Base-by-base conservation (phyloP, 1,140 invertebrate genomes). In the Nylanderia fulva region DNA sequence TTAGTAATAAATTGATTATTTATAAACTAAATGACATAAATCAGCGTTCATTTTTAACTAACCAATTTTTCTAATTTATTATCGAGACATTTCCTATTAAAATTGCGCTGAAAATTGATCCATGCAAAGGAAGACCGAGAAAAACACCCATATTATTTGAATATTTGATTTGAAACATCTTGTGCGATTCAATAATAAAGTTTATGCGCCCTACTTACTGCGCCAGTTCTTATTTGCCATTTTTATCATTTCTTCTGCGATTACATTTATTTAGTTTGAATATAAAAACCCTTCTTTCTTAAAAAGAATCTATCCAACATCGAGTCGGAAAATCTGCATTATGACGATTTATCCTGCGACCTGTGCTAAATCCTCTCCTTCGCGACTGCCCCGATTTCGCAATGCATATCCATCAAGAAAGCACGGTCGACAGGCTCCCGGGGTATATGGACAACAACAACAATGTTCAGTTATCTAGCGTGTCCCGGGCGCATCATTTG, bases 311-410 rank as follows among this genome's bases (percentile, higher is more conserved):
- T 36, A 63, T 36, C 42, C n/a, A 27, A 39, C 3, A 61, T 13
- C 18, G 45, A 48, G 15, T n/a, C 45, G 18, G 45, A 48, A 3
- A 15, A 11, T n/a, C 18, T 9, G 9, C 4, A 39, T 29, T 9
- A 33, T 11, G 9, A 29, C n/a, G 7, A 42, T 64, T 24, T 21
- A 45, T 27, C n/a, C n/a, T n/a, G 58, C 24, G 0, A 29, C 7
- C 7, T n/a, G n/a, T 7, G 27, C 56, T 27, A 29, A 61, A 77
- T 54, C n/a, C n/a, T n/a, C n/a, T 58, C 48, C 29, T 60, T 45
- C 48, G 45, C 76, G 13, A 36, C 42, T n/a, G 27, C 42, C 29
- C 6, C 42, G 71, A 84, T 58, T 80, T 80, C 2, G 24, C 21
- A 9, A 3, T 29, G 29, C 48, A 13, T 56, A n/a, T 24, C 52